These are phyloP conservation scores for Hypercompe scribonia DNA, from an alignment of 2,888 invertebrate genomes.

Conservation along the genomic window DNA sequence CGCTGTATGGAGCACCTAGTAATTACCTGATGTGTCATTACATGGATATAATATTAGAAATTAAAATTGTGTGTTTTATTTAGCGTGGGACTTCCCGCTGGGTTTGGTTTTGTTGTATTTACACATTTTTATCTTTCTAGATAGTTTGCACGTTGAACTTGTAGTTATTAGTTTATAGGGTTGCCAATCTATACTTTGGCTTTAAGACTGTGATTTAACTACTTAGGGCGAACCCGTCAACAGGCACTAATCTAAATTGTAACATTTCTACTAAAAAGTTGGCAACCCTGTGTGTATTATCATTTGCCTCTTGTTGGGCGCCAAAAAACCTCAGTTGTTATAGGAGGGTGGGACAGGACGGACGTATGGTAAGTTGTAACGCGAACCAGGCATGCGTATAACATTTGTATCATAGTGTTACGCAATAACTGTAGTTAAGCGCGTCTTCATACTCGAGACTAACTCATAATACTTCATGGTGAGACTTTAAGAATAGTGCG, in stretches of 20 bases:
- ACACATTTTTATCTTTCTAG: slow-evolving; percentile 55
- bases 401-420: slow-evolving; percentile 54
- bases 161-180: slow-evolving; percentile 51
- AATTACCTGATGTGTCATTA: slow-evolving; percentile 83
- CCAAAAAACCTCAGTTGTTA: slow-evolving; percentile 49
- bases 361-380: slow-evolving; percentile 62
- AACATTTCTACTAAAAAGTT: slow-evolving; percentile 54
- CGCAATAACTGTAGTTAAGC: slow-evolving; percentile 44
- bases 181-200: slow-evolving; percentile 52
- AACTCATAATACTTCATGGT: slow-evolving; percentile 55
- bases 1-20: slow-evolving; percentile 83
- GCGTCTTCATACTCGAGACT: slow-evolving; percentile 59
- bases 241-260: slow-evolving; percentile 51
- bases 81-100: slow-evolving; percentile 76
- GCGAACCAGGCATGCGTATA: slow-evolving; percentile 62
- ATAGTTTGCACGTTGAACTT: slow-evolving; percentile 64
- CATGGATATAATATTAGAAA: slow-evolving; percentile 83
- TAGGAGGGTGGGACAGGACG: slow-evolving; percentile 56
- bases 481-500: slow-evolving; percentile 35
- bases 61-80: slow-evolving; percentile 83
- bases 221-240: slow-evolving; percentile 44
- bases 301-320: slow-evolving; percentile 64
- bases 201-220: slow-evolving; percentile 55
- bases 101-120: slow-evolving; percentile 60
- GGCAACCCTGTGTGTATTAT: slow-evolving; percentile 66